Conservation (phyloP, 2,113 vertebrate species). For the Cyphomyrus plagiostoma region DNA sequence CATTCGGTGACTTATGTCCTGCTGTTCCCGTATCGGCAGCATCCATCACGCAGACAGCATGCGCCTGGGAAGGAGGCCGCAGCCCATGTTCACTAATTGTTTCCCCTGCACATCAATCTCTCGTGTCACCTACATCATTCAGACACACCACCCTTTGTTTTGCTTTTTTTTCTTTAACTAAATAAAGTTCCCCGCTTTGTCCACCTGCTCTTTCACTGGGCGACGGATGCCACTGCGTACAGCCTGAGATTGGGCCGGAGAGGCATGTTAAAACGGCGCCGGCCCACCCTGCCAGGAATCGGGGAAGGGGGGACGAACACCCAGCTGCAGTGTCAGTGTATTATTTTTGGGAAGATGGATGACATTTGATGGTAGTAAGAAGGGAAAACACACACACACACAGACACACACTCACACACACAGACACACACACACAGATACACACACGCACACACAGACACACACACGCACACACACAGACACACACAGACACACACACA, state of each 20-base stretch:
- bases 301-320: neutral
- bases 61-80: neutral
- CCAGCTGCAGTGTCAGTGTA: neutral
- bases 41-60: neutral
- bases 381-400: neutral
- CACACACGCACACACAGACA: too few species aligned
- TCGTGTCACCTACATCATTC: neutral
- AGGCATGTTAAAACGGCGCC: neutral
- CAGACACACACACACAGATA: too few species aligned
- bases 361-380: neutral
- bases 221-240: neutral
- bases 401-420: neutral
- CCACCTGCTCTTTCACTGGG: neutral
- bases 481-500: neutral
- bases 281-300: neutral
- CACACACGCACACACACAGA: neutral
- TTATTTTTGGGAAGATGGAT: neutral
- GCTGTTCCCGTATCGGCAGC: neutral
- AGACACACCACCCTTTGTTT: neutral
- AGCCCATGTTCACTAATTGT: neutral
- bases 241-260: neutral
- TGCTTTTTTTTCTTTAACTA: neutral
- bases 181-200: neutral
- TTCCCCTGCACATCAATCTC: neutral
- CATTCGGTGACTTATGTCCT: neutral